Base-by-base conservation (phyloP, 2,113 vertebrate genomes). In the Antigone vipio region DNA sequence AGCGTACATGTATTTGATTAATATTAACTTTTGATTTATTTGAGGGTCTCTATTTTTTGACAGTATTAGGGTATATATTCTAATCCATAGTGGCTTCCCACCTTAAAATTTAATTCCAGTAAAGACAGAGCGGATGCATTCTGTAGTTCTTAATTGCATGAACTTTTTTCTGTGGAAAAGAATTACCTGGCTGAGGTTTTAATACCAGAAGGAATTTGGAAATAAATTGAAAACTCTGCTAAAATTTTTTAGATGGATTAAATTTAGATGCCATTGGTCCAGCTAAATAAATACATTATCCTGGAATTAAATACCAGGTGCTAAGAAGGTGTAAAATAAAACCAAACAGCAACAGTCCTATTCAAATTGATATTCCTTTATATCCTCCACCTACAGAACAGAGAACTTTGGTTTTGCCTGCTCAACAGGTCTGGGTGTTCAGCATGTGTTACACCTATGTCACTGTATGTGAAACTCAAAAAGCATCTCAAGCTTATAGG, bases 1-100 rank as follows among this genome's bases (percentile, higher is more conserved):
- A 92, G 52, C 72, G 49, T 92, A 29, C 75, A 38, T 92, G 95
- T 75, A 58, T 92, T 90, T 96, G 88, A 97, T 98, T 97, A 97
- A 92, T 97, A 96, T 72, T 91, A 79, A 80, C 81, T 81, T 86
- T 22, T 86, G 64, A 68, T 85, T 87, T 91, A 85, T 85, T 94
- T 88, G 88, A 78, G 89, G 55, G 58, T 58, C 42, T 92, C 75
- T 76, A 16, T 64, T 96, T 94, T 88, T 84, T 72, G 26, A 58
- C 79, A 83, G 60, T 32, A 29, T 76, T 90, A 75, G 60, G 50
- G 66, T 30, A 82, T 81, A 40, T 60, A 14, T 56, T 83, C 58
- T 68, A 92, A 78, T 83, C 64, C 12, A 32, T 62, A 44, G 22
- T 44, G 69, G 55, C 32, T 95, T 85, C 50, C 78, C 79, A 56